Conservation (phyloP, 64 coral and sea anemone genomes). For the Cladopsammia gracilis region DNA sequence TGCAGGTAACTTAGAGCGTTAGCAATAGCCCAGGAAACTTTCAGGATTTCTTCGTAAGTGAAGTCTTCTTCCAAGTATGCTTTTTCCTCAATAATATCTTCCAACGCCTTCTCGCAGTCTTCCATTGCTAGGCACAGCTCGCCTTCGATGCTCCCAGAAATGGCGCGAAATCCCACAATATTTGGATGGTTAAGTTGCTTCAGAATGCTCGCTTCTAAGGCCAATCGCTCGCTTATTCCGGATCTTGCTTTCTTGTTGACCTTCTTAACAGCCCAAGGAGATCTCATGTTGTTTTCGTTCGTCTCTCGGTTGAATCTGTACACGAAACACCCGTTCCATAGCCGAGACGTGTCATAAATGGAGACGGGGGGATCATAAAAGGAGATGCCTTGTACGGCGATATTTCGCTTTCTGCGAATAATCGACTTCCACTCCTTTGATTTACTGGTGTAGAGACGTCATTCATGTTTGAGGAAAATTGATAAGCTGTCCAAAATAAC, state of each 20-base stretch:
- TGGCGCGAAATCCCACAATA: slow-evolving; percentile 93
- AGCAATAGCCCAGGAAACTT: slow-evolving; percentile 89
- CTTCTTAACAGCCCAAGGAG: slow-evolving; percentile 98
- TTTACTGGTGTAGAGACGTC: slow-evolving; percentile 14
- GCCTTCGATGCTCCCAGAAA: slow-evolving; percentile 78
- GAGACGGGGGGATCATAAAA: slow-evolving; percentile 88
- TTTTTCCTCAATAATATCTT: slow-evolving; percentile 92
- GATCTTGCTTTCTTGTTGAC: slow-evolving; percentile 77
- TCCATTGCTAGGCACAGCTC: slow-evolving; percentile 98
- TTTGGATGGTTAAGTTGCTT: slow-evolving; percentile 92
- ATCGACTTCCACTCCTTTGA: slow-evolving; percentile 29
- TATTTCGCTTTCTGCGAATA: not conserved
- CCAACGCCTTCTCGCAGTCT: slow-evolving; percentile 92
- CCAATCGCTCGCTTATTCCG: slow-evolving; percentile 88
- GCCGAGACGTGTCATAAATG: slow-evolving; percentile 94
- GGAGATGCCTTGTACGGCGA: slow-evolving; percentile 57
- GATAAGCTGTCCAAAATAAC: not conserved
- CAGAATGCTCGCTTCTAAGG: slow-evolving; percentile 93
- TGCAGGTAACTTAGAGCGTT: slow-evolving; percentile 91
- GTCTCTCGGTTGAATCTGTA: slow-evolving; percentile 80
- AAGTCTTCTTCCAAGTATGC: slow-evolving; percentile 86
- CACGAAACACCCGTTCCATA: slow-evolving; percentile 92
- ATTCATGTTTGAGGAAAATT: not conserved
- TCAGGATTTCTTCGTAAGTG: slow-evolving; percentile 77
- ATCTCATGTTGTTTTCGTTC: slow-evolving; percentile 39